Percentiles rank a stretch among this genome's conserved stretches.
Conservation (phyloP, 1,140 invertebrate genomes). For the Monomorium pharaonis region DNA sequence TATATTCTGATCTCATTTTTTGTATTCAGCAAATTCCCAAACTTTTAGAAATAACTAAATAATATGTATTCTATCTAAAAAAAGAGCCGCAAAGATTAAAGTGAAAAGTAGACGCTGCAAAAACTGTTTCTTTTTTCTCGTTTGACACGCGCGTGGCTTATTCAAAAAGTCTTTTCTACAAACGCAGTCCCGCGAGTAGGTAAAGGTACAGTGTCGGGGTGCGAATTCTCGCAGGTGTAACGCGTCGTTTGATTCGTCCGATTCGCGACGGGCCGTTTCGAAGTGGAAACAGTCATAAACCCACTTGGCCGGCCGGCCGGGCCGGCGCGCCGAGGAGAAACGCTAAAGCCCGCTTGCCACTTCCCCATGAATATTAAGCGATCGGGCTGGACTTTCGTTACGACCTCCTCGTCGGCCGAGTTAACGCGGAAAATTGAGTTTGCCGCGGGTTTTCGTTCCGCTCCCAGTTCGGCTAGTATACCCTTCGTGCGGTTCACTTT, state of each 20-base stretch:
- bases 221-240: conserved; percentile 6
- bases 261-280: conserved; percentile 48
- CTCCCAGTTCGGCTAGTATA: neutral
- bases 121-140: neutral
- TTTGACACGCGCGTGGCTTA: neutral
- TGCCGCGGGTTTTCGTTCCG: conserved; percentile 45
- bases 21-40: too few relatives aligned
- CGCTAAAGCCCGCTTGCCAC: conserved; percentile 41
- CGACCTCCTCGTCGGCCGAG: conserved; percentile 52
- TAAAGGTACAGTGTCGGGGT: neutral
- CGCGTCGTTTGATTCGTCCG: conserved; percentile 9
- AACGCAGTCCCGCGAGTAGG: neutral
- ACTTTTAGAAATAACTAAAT: too few relatives aligned
- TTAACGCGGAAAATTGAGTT: conserved; percentile 68
- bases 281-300: conserved; percentile 66
- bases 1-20: too few relatives aligned
- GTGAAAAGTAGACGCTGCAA: neutral
- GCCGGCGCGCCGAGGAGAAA: conserved; percentile 24
- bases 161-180: neutral
- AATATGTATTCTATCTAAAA: too few relatives aligned
- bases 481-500: conserved; percentile 25
- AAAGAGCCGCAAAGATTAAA: neutral
- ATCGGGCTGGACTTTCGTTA: conserved; percentile 64
- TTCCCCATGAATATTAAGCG: conserved; percentile 74
- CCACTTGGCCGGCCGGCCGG: conserved; percentile 29